Conservation (phyloP, 2,797 vertebrate genomes). For the Trematomus bernacchii region DNA sequence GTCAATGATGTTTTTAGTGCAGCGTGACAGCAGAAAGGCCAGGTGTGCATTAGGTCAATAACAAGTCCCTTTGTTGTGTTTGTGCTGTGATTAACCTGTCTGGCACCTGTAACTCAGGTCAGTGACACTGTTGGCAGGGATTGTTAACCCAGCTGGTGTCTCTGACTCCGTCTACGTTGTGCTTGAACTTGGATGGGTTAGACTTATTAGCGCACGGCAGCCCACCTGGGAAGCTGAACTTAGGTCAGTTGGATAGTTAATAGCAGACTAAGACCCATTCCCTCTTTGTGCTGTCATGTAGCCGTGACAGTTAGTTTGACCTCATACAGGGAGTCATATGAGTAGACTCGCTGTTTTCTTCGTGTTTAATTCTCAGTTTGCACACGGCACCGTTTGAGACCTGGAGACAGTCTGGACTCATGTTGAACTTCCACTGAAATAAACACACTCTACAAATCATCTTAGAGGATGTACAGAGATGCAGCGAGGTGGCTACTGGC, state of each 20-base stretch:
- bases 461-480: neutral
- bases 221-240: constrained; percentile 69
- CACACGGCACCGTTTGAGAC: constrained; percentile 4
- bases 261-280: constrained; percentile 55
- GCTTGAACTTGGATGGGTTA: constrained; percentile 66
- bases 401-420: constrained; percentile 19
- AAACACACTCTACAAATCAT: constrained; percentile 12
- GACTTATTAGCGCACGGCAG: constrained; percentile 68
- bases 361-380: constrained; percentile 20
- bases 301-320: constrained; percentile 54
- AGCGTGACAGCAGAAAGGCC: constrained; percentile 30
- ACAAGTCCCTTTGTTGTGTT: constrained; percentile 67
- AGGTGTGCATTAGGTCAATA: constrained; percentile 48
- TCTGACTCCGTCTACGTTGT: constrained; percentile 70
- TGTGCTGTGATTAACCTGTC: constrained; percentile 74
- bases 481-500: neutral
- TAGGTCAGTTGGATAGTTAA: constrained; percentile 68
- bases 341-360: constrained; percentile 15
- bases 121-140: constrained; percentile 60
- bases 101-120: constrained; percentile 68
- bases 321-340: constrained; percentile 16
- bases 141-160: constrained; percentile 75
- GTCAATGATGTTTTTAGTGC: constrained; percentile 30
- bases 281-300: constrained; percentile 54
- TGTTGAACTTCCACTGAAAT: constrained; percentile 5